Conservation (phyloP, 2,797 vertebrate species). For the Onychomys leucogaster region DNA sequence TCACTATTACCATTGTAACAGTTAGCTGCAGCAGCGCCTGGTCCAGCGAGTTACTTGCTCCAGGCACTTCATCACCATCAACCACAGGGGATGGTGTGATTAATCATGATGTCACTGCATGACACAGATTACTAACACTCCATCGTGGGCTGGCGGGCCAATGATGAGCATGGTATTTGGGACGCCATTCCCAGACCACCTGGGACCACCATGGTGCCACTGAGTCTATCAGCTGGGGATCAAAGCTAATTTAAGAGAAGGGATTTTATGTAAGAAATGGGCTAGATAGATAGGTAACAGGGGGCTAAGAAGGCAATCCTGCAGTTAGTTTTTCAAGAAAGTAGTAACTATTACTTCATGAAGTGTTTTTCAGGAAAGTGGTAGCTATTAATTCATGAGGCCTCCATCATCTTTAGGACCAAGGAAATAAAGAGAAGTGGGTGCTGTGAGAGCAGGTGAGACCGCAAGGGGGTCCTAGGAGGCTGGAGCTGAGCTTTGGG, state of each 20-base stretch:
- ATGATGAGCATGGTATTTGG: neutral
- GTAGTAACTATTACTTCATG: neutral
- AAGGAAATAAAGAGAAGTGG: neutral
- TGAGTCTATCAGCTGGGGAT: neutral
- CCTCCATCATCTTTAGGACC: neutral
- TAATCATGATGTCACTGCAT: neutral
- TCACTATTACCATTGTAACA: fast-evolving
- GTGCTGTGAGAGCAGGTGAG: too few species aligned
- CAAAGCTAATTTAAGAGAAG: neutral
- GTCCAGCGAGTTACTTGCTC: neutral
- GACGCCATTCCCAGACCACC: neutral
- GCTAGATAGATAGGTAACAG: neutral
- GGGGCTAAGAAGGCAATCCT: neutral
- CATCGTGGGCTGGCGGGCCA: neutral
- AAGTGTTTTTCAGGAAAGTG: neutral
- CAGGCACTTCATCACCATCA: neutral
- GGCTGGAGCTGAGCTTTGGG: neutral
- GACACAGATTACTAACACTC: neutral
- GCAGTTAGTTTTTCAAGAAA: neutral
- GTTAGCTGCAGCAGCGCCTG: neutral
- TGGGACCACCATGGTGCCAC: neutral
- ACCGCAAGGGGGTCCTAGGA: neutral
- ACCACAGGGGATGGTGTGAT: neutral
- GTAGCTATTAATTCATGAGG: too few species aligned
- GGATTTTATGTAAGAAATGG: neutral